phyloP scores from a whole-genome alignment of 2,797 vertebrate species.

The Lacerta viridis region DNA sequence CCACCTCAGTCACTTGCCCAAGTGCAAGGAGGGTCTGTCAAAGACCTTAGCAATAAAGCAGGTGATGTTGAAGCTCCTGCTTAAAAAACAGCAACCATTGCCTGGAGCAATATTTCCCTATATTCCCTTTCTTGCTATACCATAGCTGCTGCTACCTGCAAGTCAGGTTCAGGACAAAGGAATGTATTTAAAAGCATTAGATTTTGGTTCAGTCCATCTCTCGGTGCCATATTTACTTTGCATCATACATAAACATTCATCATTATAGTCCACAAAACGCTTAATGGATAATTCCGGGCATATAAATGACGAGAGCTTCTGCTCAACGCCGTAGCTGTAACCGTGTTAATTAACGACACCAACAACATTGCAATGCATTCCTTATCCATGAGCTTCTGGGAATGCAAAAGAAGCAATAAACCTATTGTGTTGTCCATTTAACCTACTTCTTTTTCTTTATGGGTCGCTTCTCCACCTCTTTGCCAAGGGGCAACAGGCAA shows the following conservation, averaged over 20 bases:
- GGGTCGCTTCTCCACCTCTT: neutral
- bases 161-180: neutral
- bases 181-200: neutral
- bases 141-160: neutral
- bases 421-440: neutral
- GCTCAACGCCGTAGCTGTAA: neutral
- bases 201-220: neutral
- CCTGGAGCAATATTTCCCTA: too few species aligned
- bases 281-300: constrained; percentile 6
- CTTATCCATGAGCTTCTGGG: neutral
- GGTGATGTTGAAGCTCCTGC: too few species aligned
- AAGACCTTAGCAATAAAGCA: too few species aligned
- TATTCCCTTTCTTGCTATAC: too few species aligned
- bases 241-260: neutral
- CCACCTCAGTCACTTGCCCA: too few species aligned
- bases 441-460: neutral
- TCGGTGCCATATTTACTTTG: neutral
- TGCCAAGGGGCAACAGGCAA: neutral
- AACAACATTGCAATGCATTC: neutral
- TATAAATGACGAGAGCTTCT: neutral
- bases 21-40: too few species aligned
- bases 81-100: too few species aligned
- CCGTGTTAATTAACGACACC: neutral
- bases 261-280: constrained; percentile 1
- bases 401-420: neutral